Evolutionary conservation across 35 echinoderm and acorn worm species (phyloP), one percentile per base, ranked within the genome.

Genomic region (Nesometra sesokonis): DNA sequence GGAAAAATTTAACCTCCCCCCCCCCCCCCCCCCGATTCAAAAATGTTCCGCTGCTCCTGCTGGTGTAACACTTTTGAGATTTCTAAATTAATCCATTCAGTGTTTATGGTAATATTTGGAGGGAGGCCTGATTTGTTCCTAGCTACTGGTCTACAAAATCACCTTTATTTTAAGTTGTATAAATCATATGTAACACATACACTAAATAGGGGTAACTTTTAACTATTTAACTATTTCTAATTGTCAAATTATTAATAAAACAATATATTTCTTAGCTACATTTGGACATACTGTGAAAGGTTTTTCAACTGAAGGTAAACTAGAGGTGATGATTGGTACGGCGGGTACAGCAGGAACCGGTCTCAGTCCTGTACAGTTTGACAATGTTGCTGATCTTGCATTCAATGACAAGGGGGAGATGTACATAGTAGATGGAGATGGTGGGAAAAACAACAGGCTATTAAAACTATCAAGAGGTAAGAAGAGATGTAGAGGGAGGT

Each of bases 351-450:
- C 92, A 32, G 95, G 95, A 17, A 91, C 86, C 32, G 46, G 82
- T 3, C 77, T 92, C 13, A 67, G 47, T 52, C 95, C 95, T 31
- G 67, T 93, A 29, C 92, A 94, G 85, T 97, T 97, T 85, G 95
- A 87, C 13, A 46, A 97, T 81, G 95, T 94, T 21, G 95, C 95
- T 27, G 95, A 97, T 37, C 17, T 97, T 29, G 89, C 89, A 0
- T 89, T 97, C 84, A 90, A 85, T 46, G 77, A 84, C 0, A 32
- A 94, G 15, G 89, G 87, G 0, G 52, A 89, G 5, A 88, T 97
- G 38, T 97, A 87, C 40, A 82, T 94, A 13, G 95, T 84, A 47
- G 95, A 97, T 90, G 95, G 95, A 23, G 95, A 97, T 85, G 95
- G 95, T 13, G 95, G 95, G 11, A 0, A 91, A n/a, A 97, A 97